Evolutionary conservation across 1,140 invertebrate species (phyloP).

Genomic region (Polyergus mexicanus): DNA sequence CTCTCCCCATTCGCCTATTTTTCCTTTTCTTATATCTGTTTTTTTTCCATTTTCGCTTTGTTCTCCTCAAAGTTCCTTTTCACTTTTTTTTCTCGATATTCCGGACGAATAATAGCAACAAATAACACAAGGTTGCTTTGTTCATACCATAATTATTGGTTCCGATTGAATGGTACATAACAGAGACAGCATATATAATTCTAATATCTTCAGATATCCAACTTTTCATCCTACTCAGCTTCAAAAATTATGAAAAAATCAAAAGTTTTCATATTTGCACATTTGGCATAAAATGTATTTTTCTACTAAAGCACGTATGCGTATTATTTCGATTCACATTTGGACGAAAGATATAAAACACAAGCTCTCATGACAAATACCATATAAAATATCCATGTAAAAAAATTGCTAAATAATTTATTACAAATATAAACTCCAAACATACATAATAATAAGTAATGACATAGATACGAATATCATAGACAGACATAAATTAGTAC

Average conservation of each 20-base stretch:
- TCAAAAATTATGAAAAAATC: background rate
- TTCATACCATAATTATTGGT: background rate
- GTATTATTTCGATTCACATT: conserved; percentile 1
- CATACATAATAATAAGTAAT: background rate
- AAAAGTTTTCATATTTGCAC: background rate
- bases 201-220: conserved; percentile 8
- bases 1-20: conserved; percentile 40
- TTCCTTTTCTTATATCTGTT: background rate
- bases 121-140: conserved; percentile 3
- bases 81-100: background rate
- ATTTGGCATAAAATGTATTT: conserved; percentile 20
- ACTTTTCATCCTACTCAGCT: background rate
- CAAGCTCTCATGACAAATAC: background rate
- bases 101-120: conserved; percentile 10
- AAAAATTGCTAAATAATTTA: background rate
- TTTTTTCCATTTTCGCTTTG: conserved; percentile 7
- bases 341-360: background rate
- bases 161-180: background rate
- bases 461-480: background rate
- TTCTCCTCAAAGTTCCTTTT: background rate
- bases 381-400: background rate
- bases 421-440: background rate
- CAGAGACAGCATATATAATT: background rate
- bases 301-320: background rate
- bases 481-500: conserved; percentile 1